phyloP scores from a whole-genome alignment of 2,888 invertebrate species.

The Tenthredo notha region DNA sequence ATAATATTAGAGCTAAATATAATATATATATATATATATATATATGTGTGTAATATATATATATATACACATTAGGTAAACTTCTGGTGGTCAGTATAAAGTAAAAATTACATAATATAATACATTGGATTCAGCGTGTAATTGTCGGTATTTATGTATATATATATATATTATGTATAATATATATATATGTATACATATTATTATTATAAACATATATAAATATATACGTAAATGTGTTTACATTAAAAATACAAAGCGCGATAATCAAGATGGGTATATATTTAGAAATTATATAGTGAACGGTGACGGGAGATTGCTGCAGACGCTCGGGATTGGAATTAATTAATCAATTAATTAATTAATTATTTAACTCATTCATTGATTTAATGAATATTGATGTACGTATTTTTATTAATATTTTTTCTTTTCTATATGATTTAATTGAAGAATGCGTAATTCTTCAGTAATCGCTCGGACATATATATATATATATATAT shows the following conservation, averaged over 20 bases:
- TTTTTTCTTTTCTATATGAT: neutral
- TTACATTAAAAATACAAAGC: constrained; percentile 23
- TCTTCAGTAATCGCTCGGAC: constrained; percentile 11
- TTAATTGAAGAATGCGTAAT: neutral
- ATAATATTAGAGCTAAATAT: constrained; percentile 59
- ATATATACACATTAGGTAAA: constrained; percentile 30
- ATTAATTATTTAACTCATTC: neutral
- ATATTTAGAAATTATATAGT: constrained; percentile 23
- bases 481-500: neutral
- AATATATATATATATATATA: constrained; percentile 54
- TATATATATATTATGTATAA: neutral
- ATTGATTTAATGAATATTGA: neutral
- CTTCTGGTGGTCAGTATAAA: constrained; percentile 37
- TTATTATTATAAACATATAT: no score
- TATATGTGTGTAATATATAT: neutral
- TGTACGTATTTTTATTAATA: neutral
- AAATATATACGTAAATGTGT: constrained; percentile 22
- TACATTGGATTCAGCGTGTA: constrained; percentile 31
- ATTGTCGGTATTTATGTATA: constrained; percentile 42
- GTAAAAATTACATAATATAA: constrained; percentile 46
- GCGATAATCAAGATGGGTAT: constrained; percentile 35
- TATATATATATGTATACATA: constrained; percentile 11
- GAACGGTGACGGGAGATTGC: constrained; percentile 31
- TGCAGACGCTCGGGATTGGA: neutral
- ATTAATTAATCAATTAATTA: neutral